Evolutionary conservation across 1,140 invertebrate genomes (phyloP).

Genomic region (Mylabris phalerata): DNA sequence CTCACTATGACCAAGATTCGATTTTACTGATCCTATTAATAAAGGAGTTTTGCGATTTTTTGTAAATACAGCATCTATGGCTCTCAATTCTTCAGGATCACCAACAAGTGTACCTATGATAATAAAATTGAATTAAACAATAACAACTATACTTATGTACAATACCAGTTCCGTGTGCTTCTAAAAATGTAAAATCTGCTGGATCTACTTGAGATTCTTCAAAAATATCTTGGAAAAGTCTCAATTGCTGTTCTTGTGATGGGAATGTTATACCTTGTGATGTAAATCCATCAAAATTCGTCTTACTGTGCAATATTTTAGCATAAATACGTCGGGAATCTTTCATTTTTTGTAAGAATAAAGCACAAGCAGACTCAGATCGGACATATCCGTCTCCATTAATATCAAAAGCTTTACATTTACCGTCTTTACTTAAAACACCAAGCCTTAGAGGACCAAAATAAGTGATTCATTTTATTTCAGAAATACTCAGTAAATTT

Average conservation of each 20-base stretch:
- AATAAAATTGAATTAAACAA: too few relatives aligned
- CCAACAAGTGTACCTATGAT: constrained; percentile 54
- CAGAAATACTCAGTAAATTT: not conserved
- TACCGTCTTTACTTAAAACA: constrained; percentile 77
- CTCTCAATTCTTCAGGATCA: constrained; percentile 82
- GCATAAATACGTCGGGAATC: constrained; percentile 69
- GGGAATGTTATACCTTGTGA: constrained; percentile 82
- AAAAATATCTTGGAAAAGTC: constrained; percentile 77
- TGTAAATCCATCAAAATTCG: constrained; percentile 80
- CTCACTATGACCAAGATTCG: constrained; percentile 90
- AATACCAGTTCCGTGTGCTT: constrained; percentile 82
- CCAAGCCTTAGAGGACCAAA: constrained; percentile 53
- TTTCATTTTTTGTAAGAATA: constrained; percentile 76
- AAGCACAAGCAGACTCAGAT: constrained; percentile 67
- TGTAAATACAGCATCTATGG: constrained; percentile 78
- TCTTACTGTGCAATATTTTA: constrained; percentile 50
- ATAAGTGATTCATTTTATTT: not conserved
- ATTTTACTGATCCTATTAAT: constrained; percentile 84
- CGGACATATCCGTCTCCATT: constrained; percentile 68
- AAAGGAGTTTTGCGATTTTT: constrained; percentile 60
- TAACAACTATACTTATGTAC: too few relatives aligned
- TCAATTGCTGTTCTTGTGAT: constrained; percentile 72
- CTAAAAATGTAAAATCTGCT: constrained; percentile 66
- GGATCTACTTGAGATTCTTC: constrained; percentile 73
- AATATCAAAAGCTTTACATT: constrained; percentile 85